Evolutionary conservation across 2,888 invertebrate species (phyloP).

Genomic region (Volucella inanis): DNA sequence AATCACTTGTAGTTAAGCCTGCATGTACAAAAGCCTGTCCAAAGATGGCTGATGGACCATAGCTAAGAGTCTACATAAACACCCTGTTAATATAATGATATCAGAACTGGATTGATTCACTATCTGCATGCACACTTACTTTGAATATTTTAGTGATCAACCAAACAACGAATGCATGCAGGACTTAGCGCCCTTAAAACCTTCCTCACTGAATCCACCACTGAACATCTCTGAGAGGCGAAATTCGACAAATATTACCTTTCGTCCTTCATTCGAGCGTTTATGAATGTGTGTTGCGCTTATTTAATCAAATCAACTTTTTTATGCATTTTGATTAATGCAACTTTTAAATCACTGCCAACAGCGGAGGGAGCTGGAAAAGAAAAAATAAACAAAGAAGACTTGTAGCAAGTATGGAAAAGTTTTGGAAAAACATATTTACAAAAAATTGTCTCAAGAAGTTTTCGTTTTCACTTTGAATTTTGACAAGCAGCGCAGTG

Average conservation of each 20-base stretch:
- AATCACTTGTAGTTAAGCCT: too few species aligned
- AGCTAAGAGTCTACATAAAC: too few species aligned
- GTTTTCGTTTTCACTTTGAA: conserved; percentile 32
- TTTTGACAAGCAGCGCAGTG: conserved; percentile 25
- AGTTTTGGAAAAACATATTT: conserved; percentile 47
- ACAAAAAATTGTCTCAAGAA: conserved; percentile 57
- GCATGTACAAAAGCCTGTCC: too few species aligned
- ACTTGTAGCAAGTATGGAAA: conserved; percentile 27
- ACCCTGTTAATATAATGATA: too few species aligned
- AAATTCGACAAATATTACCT: conserved; percentile 31
- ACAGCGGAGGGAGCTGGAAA: conserved; percentile 4
- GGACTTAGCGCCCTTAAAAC: background rate
- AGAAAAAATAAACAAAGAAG: conserved; percentile 17
- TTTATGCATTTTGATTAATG: conserved; percentile 67
- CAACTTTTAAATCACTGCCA: conserved; percentile 66
- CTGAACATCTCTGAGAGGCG: conserved; percentile 17
- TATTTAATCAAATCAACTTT: conserved; percentile 47
- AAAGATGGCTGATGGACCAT: too few species aligned
- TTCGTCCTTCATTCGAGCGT: background rate
- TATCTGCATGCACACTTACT: too few species aligned
- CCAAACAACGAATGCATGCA: too few species aligned
- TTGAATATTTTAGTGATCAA: too few species aligned
- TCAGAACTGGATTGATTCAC: too few species aligned
- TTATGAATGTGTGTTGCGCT: conserved; percentile 49
- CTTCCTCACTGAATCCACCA: conserved; percentile 10